Percentiles rank a stretch among this genome's conserved stretches.
Conservation (phyloP, 2,113 vertebrate species). For the Ornithorhynchus anatinus region DNA sequence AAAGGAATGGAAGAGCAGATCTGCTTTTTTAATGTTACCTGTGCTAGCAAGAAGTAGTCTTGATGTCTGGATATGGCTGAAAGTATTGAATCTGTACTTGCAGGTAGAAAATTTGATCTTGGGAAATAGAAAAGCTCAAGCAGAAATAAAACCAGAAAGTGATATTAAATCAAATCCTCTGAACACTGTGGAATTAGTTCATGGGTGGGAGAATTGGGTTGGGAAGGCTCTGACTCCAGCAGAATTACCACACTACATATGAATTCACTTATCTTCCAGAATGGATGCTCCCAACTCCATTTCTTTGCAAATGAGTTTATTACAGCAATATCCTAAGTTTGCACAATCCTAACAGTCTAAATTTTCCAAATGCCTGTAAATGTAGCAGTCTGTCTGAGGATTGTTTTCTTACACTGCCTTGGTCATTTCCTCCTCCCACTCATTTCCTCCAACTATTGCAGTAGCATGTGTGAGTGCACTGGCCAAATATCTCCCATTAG, state of each 20-base stretch:
- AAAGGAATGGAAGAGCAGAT: background rate
- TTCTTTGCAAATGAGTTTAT: background rate
- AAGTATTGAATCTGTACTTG: constrained; percentile 14
- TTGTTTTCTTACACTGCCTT: background rate
- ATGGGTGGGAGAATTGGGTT: background rate
- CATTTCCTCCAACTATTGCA: background rate
- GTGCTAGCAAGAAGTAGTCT: background rate
- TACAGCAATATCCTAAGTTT: background rate
- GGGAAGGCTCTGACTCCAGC: constrained; percentile 6
- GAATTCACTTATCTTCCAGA: background rate
- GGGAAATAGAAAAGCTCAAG: background rate
- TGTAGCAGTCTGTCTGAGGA: constrained; percentile 7
- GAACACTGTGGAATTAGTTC: background rate
- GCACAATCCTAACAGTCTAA: background rate
- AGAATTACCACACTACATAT: background rate
- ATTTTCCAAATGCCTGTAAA: constrained; percentile 4
- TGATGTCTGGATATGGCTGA: background rate
- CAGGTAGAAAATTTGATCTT: constrained; percentile 35
- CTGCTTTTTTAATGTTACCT: background rate
- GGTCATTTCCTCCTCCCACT: background rate
- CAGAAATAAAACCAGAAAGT: constrained; percentile 37
- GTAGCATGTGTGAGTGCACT: too few relatives aligned
- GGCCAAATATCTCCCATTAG: too few relatives aligned
- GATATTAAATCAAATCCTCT: constrained; percentile 25
- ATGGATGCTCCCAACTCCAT: background rate